Conservation (phyloP, 2,797 vertebrate genomes). For the Eulemur coronatus region DNA sequence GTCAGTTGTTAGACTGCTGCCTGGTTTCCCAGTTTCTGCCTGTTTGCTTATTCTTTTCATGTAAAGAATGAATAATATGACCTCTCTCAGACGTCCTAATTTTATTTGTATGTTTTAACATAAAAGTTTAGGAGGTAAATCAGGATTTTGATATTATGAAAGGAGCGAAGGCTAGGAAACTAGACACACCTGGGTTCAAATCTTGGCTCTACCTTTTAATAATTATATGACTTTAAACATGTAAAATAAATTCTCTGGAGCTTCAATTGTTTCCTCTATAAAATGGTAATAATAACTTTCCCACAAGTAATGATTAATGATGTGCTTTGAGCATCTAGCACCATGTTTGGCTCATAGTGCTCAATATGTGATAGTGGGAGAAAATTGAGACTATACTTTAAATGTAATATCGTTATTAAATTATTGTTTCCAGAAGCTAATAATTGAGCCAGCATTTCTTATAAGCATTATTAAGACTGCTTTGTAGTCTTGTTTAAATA, state of each 20-base stretch:
- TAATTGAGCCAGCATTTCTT: background rate
- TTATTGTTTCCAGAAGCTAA: conserved; percentile 1
- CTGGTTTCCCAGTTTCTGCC: background rate
- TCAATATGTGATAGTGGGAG: background rate
- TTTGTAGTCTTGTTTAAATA: background rate
- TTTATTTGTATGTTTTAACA: conserved; percentile 21
- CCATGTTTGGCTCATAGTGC: background rate
- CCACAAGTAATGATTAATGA: background rate
- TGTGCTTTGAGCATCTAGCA: background rate
- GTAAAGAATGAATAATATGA: background rate
- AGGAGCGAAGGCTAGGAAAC: background rate
- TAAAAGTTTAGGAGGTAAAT: background rate
- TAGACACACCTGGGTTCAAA: background rate
- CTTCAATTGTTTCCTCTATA: background rate
- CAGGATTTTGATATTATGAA: background rate
- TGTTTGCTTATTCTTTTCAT: background rate
- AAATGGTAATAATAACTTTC: background rate
- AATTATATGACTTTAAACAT: background rate
- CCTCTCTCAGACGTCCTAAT: background rate
- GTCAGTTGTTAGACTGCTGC: background rate
- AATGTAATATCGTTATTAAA: background rate
- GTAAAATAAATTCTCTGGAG: background rate
- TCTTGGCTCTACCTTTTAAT: conserved; percentile 8
- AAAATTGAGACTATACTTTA: background rate
- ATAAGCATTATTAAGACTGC: background rate